Percentiles rank a stretch among this genome's conserved stretches.
Evolutionary conservation across 2,797 vertebrate genomes (phyloP).

Genomic region (Anabas testudineus): DNA sequence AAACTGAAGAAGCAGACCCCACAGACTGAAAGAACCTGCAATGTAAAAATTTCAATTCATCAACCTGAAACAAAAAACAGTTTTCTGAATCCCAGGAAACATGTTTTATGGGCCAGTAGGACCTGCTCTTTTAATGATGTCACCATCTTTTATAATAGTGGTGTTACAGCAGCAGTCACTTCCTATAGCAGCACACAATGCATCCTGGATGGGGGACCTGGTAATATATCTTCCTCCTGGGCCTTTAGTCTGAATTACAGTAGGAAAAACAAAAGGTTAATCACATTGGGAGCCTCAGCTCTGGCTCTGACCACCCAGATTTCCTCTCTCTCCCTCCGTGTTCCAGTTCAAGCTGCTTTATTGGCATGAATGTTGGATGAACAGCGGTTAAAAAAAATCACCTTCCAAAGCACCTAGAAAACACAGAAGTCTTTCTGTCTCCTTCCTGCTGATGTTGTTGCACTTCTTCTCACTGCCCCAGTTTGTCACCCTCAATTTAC

Average conservation of each 20-base stretch:
- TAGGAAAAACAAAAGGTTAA: constrained; percentile 70
- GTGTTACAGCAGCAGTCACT: constrained; percentile 37
- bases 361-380: constrained; percentile 46
- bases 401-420: constrained; percentile 13
- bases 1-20: constrained; percentile 10
- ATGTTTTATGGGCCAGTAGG: background rate
- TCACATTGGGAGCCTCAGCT: constrained; percentile 56
- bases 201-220: constrained; percentile 34
- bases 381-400: background rate
- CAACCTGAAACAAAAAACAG: constrained; percentile 36
- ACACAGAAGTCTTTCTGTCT: constrained; percentile 6
- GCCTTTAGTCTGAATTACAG: constrained; percentile 69
- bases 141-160: constrained; percentile 48
- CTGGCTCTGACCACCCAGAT: constrained; percentile 70
- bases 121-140: constrained; percentile 49
- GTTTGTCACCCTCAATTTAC: constrained; percentile 30
- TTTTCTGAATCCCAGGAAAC: constrained; percentile 30
- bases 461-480: background rate
- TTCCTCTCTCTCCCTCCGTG: constrained; percentile 20
- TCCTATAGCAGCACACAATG: constrained; percentile 45
- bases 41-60: constrained; percentile 50
- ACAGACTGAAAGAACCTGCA: constrained; percentile 24
- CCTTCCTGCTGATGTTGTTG: constrained; percentile 2
- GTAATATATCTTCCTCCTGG: constrained; percentile 61
- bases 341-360: constrained; percentile 54